Base-by-base conservation (phyloP, 2,797 vertebrate genomes). In the Propithecus deckenii region DNA sequence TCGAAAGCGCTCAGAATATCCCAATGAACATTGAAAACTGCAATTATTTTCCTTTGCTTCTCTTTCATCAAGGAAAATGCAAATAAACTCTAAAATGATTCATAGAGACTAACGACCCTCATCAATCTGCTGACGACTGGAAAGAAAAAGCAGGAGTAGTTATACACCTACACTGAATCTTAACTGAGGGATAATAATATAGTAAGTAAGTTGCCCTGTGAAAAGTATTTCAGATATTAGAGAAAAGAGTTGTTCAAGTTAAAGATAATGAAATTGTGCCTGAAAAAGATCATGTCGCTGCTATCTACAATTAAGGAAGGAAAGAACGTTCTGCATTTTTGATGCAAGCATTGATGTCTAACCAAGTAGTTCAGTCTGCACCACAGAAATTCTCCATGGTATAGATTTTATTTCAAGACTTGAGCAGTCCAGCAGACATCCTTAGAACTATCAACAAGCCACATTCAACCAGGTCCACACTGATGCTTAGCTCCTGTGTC, bases 1-100 rank as follows among this genome's bases (percentile, higher is more conserved):
- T 69, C 93, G 94, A 93, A 96, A 91, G 89, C n/a, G 72, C 96
- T 96, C 89, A 96, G 84, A 97, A 96, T 97, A 97, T 91, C 93
- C 95, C 91, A 86, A 38, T 38, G 87, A 97, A 79, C 72, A 95
- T 0, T 91, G 84, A 95, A 98, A 96, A 97, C 95, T 91, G 95
- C 91, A 97, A 75, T 97, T 98, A 98, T 98, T 98, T 97, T 80
- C 65, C 79, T 96, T 90, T 86, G 86, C 97, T 96, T 93, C 91
- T 91, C 94, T 97, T 97, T 97, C 94, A 96, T 96, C 93, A 71
- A 79, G 67, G 63, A 97, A 95, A 97, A 95, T 72, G 91, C 96
- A 97, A 96, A 97, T 96, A 97, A 97, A 95, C 81, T 74, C 96
- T 89, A 92, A 97, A 98, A 95, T 97, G 95, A 97, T 93, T 98